Evolutionary conservation across 53 echinoderm and acorn worm genomes (phyloP), one percentile per base, ranked within the genome.

Genomic region (Paracentrotus lividus): DNA sequence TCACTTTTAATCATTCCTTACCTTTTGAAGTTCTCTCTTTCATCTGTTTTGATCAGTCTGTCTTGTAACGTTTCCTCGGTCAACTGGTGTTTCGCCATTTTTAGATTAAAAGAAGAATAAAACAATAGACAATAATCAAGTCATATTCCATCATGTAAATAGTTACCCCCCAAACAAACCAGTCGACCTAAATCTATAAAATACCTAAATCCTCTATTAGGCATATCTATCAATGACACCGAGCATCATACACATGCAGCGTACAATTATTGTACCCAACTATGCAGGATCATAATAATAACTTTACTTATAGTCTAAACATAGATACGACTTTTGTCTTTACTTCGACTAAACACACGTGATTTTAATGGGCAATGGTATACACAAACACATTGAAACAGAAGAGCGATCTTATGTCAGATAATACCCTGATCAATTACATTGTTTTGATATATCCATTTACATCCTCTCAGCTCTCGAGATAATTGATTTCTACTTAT

Each of bases 21-120:
- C 98, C 98, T 94, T 77, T 96, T 95, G 53, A 95, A 94, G 84
- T 98, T 98, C 93, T 98, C 98, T 47, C 95, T 93, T 33, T 98
- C 98, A 45, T 96, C 94, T 77, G 98, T 96, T 60, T 93, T 95
- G 61, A 98, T 98, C 44, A 89, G 93, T 91, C 96, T 89, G 93
- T 98, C 98, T 84, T 95, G 95, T 86, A 96, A 90, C 15, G 95
- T 96, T 29, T 96, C 98, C 92, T 96, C 93, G 24, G 95, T 93
- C 18, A 98, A 86, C 98, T 98, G 93, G 29, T 77, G 44, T 68
- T 51, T 53, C 51, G 38, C 29, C 76, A 91, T 91, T 44, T 52
- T 91, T 20, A 75, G 47, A 32, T 16, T n/a, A 29, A 75, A 54
- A 72, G 52, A 91, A 33, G 21, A 87, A 87, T 23, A 55, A 57